Base-by-base conservation (phyloP, 2,888 invertebrate genomes). In the Tortricodes alternella region DNA sequence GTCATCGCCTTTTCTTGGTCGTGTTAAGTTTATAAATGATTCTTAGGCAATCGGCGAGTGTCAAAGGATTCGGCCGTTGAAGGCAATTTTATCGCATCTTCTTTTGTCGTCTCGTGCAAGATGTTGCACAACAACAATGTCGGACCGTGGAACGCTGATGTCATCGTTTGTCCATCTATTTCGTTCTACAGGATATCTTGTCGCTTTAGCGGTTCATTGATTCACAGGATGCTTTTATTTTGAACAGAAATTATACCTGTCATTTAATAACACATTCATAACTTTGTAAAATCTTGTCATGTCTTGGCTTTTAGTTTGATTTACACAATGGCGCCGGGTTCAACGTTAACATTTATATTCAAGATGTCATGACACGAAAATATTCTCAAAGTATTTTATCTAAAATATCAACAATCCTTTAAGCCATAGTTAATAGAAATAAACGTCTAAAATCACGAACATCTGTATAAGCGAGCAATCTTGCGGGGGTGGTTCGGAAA, bases 401-500 rank as follows among this genome's bases (percentile, higher is more conserved):
- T 51, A 53, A 60, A 60, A 53, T 50, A 65, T 59, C 59, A 66
- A 66, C 74, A 71, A 78, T 74, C 71, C 65, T 65, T 65, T 65
- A 69, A 64, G 65, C 67, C 66, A 70, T 74, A 63, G 62, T 67
- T 66, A 63, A 64, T 46, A 62, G 63, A 67, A 62, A 64, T 66
- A 74, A 71, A 68, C 65, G 71, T 65, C 69, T 61, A 64, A 73
- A 66, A 67, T 64, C 67, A 64, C 50, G 78, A 81, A 85, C 89
- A 89, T 89, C 89, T 90, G 89, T 90, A 88, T 89, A 88, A 78
- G 78, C 81, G 80, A 76, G 74, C 85, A 86, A 85, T 89, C 88
- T 90, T 87, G 85, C 82, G 90, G 83, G 90, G 90, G 89, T 81
- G 80, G 85, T 83, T 84, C 83, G 88, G 84, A 89, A 89, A 90